Percentiles rank a stretch among this genome's conserved stretches.
These are phyloP conservation scores for Harpalus rufipes DNA, from an alignment of 2,888 invertebrate species.

Conservation along the genomic window DNA sequence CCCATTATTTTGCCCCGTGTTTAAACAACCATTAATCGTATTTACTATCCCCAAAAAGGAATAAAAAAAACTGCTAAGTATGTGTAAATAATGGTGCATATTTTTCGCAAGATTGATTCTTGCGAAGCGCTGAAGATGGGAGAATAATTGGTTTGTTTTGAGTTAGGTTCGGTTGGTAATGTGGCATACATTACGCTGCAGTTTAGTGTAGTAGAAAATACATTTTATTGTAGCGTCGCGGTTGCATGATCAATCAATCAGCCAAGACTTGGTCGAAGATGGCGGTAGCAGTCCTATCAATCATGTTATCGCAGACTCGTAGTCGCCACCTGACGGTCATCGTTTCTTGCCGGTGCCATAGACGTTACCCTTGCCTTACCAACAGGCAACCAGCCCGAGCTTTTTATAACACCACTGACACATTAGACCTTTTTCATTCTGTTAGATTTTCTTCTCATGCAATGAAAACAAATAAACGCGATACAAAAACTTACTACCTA, in stretches of 20 bases:
- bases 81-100: not conserved
- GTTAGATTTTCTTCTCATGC: conserved; percentile 36
- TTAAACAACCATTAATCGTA: too few species aligned
- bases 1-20: too few species aligned
- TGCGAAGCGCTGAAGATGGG: not conserved
- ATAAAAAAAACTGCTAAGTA: not conserved
- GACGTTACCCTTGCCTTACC: conserved; percentile 14
- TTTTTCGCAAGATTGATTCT: conserved; percentile 4
- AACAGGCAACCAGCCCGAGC: not conserved
- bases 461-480: conserved; percentile 54
- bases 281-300: conserved; percentile 62
- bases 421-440: conserved; percentile 49
- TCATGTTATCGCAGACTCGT: conserved; percentile 65
- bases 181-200: conserved; percentile 42
- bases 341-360: conserved; percentile 43
- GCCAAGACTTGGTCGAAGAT: conserved; percentile 41
- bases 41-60: too few species aligned
- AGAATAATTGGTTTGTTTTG: conserved; percentile 43
- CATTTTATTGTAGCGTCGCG: conserved; percentile 63
- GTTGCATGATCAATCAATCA: conserved; percentile 66
- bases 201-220: conserved; percentile 50
- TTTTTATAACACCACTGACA: conserved; percentile 56
- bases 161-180: conserved; percentile 8
- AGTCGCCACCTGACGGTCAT: conserved; percentile 66
- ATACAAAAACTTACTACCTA: conserved; percentile 16